Evolutionary conservation across 2,888 invertebrate genomes (phyloP).

Genomic region (Sepiola atlantica): DNA sequence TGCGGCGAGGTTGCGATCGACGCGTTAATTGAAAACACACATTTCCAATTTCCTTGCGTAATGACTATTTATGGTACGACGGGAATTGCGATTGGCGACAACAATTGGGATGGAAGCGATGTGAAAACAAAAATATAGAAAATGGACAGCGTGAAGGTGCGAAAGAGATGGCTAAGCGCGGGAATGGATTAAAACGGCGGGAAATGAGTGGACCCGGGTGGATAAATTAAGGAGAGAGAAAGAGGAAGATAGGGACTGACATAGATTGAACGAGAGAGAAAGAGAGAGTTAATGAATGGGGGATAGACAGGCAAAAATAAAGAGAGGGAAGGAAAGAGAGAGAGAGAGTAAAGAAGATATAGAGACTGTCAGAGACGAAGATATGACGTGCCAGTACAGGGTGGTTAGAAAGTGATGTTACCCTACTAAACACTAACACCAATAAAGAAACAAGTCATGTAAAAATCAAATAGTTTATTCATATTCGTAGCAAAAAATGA

Average conservation of each 20-base stretch:
- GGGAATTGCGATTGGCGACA: neutral
- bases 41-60: constrained; percentile 32
- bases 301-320: too few species aligned
- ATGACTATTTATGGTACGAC: neutral
- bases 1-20: neutral
- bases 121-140: neutral
- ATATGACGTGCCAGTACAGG: too few species aligned
- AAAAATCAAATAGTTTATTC: too few species aligned
- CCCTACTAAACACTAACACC: too few species aligned
- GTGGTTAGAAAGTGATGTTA: too few species aligned
- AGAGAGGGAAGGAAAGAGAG: too few species aligned
- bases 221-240: neutral
- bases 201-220: too few species aligned
- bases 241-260: neutral
- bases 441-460: too few species aligned
- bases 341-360: too few species aligned
- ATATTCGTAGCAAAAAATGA: too few species aligned
- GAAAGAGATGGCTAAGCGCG: neutral
- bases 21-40: neutral
- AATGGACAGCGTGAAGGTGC: neutral
- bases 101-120: neutral
- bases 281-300: too few species aligned
- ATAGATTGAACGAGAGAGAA: neutral
- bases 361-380: too few species aligned
- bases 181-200: neutral